Evolutionary conservation across 2,888 invertebrate genomes (phyloP).

Genomic region (Chironomus tentans): DNA sequence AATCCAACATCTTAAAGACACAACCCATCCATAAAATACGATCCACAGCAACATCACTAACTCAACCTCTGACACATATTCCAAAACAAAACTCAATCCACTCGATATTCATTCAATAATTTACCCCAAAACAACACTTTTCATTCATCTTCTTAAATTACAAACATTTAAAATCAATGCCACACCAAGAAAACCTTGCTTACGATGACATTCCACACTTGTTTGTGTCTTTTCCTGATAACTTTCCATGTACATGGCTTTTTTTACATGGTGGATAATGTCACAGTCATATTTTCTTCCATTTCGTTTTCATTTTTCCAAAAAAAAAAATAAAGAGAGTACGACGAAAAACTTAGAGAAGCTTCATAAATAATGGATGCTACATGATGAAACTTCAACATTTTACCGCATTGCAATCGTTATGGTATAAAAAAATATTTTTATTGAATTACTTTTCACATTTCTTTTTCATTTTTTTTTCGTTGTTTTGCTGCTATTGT

Average conservation of each 20-base stretch:
- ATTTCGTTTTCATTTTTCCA: background rate
- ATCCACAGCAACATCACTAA: too few species aligned
- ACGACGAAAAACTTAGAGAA: background rate
- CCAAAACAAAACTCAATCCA: too few species aligned
- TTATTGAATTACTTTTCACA: constrained; percentile 19
- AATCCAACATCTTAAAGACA: too few species aligned
- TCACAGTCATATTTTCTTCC: background rate
- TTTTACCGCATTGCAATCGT: constrained; percentile 11
- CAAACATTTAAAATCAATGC: background rate
- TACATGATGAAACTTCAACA: constrained; percentile 14
- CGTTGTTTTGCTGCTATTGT: background rate
- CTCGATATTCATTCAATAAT: too few species aligned
- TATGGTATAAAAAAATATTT: background rate
- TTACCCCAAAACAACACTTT: too few species aligned
- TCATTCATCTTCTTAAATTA: background rate
- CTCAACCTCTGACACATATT: too few species aligned
- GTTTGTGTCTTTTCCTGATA: too few species aligned
- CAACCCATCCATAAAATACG: too few species aligned
- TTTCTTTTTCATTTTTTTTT: constrained; percentile 7
- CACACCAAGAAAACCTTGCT: background rate
- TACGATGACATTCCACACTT: background rate
- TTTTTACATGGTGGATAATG: background rate
- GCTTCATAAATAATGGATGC: constrained; percentile 24
- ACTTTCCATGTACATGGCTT: too few species aligned
- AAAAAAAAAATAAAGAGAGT: background rate